These are phyloP conservation scores for Sphaeridia pumilis DNA, from an alignment of 2,888 invertebrate genomes.

Conservation along the genomic window DNA sequence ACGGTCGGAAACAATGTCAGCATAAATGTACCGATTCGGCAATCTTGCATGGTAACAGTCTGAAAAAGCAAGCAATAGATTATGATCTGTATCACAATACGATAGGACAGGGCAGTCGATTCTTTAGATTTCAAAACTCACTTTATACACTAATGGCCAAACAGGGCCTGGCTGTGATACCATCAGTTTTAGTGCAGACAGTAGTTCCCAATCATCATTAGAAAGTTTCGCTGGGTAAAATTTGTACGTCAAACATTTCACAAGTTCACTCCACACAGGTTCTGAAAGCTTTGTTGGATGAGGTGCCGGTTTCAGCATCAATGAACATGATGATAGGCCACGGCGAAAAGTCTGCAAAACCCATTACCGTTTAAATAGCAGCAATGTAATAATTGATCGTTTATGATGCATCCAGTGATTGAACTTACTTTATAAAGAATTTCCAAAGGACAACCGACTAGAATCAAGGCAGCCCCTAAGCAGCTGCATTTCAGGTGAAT, in stretches of 20 bases:
- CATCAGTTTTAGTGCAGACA: slow-evolving; percentile 28
- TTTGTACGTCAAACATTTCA: slow-evolving; percentile 25
- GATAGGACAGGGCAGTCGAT: background rate
- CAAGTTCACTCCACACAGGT: slow-evolving; percentile 29
- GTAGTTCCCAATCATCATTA: slow-evolving; percentile 26
- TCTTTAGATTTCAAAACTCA: slow-evolving; percentile 5
- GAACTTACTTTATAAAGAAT: slow-evolving; percentile 57
- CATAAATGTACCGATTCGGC: slow-evolving; percentile 27
- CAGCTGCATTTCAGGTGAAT: slow-evolving; percentile 73
- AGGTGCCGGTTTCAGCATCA: slow-evolving; percentile 24
- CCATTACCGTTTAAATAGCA: background rate
- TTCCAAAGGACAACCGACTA: slow-evolving; percentile 63
- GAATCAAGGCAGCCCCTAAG: slow-evolving; percentile 58
- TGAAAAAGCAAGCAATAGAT: slow-evolving; percentile 7
- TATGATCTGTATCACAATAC: background rate
- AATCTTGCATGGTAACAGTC: slow-evolving; percentile 32
- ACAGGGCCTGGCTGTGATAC: slow-evolving; percentile 26
- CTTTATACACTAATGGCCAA: slow-evolving; percentile 34
- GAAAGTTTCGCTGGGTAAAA: slow-evolving; percentile 24
- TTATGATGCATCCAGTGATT: background rate
- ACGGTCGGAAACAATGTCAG: slow-evolving; percentile 30
- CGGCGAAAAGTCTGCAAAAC: slow-evolving; percentile 30
- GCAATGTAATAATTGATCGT: background rate
- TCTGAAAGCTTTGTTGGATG: slow-evolving; percentile 22
- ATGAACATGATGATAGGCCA: slow-evolving; percentile 29